These are phyloP conservation scores for Thymelicus acteon DNA, from an alignment of 2,888 invertebrate species.

Conservation along the genomic window DNA sequence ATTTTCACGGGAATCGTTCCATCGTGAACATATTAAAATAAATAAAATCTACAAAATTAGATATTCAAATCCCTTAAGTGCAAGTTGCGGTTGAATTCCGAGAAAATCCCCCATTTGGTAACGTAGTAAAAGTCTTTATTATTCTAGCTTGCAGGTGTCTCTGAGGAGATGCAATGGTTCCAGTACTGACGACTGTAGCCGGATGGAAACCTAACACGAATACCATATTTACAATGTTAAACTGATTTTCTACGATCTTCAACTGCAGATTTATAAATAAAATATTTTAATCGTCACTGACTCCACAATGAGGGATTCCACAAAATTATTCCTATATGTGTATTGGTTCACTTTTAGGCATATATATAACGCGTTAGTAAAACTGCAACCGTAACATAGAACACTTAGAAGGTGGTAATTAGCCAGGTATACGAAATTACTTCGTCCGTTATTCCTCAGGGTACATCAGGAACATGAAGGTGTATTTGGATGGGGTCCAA, in stretches of 20 bases:
- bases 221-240: not conserved
- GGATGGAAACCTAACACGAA: not conserved
- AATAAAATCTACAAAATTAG: conserved; percentile 78
- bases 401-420: no score
- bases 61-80: conserved; percentile 85
- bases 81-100: conserved; percentile 82
- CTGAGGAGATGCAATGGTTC: conserved; percentile 6
- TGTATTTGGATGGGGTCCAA: no score
- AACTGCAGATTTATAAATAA: no score
- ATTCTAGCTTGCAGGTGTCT: conserved; percentile 82
- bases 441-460: no score
- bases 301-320: no score
- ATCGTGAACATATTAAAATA: not conserved
- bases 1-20: not conserved
- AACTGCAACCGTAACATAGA: no score
- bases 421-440: no score
- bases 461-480: no score
- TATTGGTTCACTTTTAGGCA: no score
- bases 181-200: not conserved
- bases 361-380: no score
- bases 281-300: no score
- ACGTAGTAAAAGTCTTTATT: conserved; percentile 83
- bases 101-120: conserved; percentile 82
- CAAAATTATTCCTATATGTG: no score
- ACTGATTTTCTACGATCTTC: not conserved